A percentile compares a stretch with the other conserved stretches of the same genome.
phyloP scores from a whole-genome alignment of 1,140 invertebrate species.

The Polypedilum vanderplanki region DNA sequence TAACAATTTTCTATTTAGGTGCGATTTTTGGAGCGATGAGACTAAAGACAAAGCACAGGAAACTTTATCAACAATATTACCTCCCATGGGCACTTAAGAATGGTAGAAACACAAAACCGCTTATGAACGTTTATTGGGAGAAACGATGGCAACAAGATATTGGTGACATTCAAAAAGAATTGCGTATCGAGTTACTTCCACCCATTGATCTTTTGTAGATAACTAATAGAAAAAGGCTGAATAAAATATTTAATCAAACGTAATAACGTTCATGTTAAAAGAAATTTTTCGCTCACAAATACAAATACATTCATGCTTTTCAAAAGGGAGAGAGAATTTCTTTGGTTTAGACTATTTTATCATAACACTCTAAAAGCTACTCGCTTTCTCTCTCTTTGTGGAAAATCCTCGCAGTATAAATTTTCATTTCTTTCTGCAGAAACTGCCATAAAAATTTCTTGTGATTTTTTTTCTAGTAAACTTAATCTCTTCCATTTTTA shows the following conservation, averaged over 20 bases:
- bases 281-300: no score
- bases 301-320: neutral
- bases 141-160: constrained; percentile 88
- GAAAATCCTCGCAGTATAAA: neutral
- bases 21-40: constrained; percentile 79
- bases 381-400: neutral
- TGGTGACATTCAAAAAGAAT: constrained; percentile 68
- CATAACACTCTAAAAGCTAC: no score
- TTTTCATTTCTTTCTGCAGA: constrained; percentile 3
- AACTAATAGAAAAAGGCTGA: no score
- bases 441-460: constrained; percentile 3
- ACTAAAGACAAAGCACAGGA: constrained; percentile 74
- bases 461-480: neutral
- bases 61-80: constrained; percentile 69
- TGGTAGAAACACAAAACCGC: constrained; percentile 59
- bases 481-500: constrained; percentile 13
- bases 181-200: constrained; percentile 51
- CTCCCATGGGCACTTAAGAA: constrained; percentile 84
- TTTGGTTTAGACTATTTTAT: no score
- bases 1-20: constrained; percentile 35
- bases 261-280: neutral
- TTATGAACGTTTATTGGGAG: constrained; percentile 86
- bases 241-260: neutral
- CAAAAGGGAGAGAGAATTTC: neutral
- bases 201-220: no score